Evolutionary conservation across 2,888 invertebrate genomes (phyloP), one percentile per base, ranked within the genome.

Genomic region (Ctenicera cuprea): DNA sequence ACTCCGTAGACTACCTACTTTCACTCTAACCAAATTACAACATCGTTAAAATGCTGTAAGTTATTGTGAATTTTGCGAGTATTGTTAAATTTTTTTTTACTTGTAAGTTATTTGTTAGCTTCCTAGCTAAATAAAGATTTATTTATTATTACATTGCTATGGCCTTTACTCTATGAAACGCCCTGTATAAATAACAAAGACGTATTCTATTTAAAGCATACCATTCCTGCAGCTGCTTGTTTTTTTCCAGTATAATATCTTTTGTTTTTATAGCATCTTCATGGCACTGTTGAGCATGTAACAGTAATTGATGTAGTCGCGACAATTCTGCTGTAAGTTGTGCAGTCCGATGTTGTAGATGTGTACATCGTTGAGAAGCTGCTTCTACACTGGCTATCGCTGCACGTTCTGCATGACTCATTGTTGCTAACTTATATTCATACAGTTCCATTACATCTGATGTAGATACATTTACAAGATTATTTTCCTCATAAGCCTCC

Each of bases 371-470:
- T 79, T 87, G 87, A 14, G 87, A 88, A 0, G 89, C 89, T 0
- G 90, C 89, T 82, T 90, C 89, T 41, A 89, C 84, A 78, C 88
- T 89, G 3, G 85, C 85, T 80, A 89, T 86, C 50, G 89, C 87
- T 0, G 87, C 86, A 37, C 88, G 83, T 81, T 90, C 89, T 0
- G 89, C 87, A 74, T 89, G 88, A 9, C 86, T 86, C 87, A 90
- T 87, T 16, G 89, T 85, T 2, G 90, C 89, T 84, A 93, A 87
- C 83, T 93, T 93, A 83, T 92, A 93, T 18, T 93, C 92, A 71
- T 93, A 94, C 74, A 94, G 82, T 83, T 94, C 93, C 91, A 94
- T 93, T 3, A 93, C 90, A 57, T 92, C 90, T 0, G 92, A 92
- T 0, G 91, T 92, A 0, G 91, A 89, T 65, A 92, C 87, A 78